Conservation (phyloP, 1,140 invertebrate genomes). For the Saccostrea glomerata region DNA sequence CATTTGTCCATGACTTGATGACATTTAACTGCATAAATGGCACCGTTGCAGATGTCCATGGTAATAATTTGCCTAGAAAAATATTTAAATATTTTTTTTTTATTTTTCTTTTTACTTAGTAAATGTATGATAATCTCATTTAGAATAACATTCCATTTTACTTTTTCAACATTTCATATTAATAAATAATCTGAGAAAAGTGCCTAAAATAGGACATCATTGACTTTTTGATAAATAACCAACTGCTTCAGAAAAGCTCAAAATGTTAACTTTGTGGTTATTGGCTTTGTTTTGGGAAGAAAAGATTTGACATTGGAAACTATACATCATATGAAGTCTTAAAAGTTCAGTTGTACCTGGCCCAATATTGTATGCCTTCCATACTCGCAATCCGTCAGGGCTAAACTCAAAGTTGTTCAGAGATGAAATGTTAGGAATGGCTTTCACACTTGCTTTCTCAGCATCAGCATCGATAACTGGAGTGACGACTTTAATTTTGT, state of each 20-base stretch:
- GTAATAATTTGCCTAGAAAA: background rate
- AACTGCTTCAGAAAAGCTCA: too few relatives aligned
- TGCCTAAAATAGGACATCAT: too few relatives aligned
- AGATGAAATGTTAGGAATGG: background rate
- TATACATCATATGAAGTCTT: too few relatives aligned
- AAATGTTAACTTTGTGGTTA: too few relatives aligned
- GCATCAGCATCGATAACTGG: background rate
- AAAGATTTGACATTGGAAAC: too few relatives aligned
- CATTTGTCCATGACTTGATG: background rate
- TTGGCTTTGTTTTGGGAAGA: too few relatives aligned
- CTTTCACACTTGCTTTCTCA: background rate
- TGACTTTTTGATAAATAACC: too few relatives aligned
- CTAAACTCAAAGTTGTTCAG: constrained; percentile 25
- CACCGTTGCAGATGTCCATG: background rate
- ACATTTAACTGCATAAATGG: background rate
- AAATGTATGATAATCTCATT: too few relatives aligned
- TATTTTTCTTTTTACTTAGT: too few relatives aligned
- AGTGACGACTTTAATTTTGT: constrained; percentile 21
- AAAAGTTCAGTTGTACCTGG: background rate
- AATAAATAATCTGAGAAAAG: too few relatives aligned
- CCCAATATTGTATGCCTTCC: background rate
- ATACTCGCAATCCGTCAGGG: background rate
- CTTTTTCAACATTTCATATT: too few relatives aligned
- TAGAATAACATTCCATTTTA: too few relatives aligned
- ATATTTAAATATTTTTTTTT: background rate